Evolutionary conservation across 2,888 invertebrate genomes (phyloP).

Genomic region (Criorhina ranunculi): DNA sequence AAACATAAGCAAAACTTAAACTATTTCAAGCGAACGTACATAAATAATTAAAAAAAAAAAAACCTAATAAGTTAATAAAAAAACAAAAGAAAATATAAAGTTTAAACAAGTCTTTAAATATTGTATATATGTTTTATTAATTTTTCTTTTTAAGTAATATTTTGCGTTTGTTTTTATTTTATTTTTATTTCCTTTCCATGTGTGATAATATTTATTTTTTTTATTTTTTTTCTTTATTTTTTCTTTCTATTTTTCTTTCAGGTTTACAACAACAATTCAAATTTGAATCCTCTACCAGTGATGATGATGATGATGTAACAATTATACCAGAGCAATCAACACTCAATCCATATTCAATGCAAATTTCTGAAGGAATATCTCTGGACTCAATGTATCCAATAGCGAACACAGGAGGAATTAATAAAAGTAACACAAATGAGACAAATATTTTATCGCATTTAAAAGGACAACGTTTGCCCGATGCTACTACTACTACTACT

Average conservation of each 20-base stretch:
- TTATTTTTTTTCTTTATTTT: conserved; percentile 56
- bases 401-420: conserved; percentile 27
- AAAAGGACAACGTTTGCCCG: conserved; percentile 14
- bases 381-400: background rate
- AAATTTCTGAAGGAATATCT: conserved; percentile 18
- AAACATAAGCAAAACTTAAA: background rate
- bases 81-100: conserved; percentile 39
- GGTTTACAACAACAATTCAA: conserved; percentile 5
- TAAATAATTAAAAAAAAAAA: conserved; percentile 6
- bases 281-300: conserved; percentile 26
- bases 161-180: conserved; percentile 45
- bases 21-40: conserved; percentile 18
- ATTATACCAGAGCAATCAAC: conserved; percentile 9
- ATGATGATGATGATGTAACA: conserved; percentile 47
- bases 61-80: conserved; percentile 21
- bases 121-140: conserved; percentile 28
- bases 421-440: conserved; percentile 38
- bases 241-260: conserved; percentile 66
- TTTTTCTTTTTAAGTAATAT: conserved; percentile 33
- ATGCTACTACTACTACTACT: background rate
- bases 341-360: background rate
- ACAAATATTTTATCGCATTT: conserved; percentile 1
- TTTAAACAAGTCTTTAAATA: conserved; percentile 40
- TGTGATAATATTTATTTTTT: conserved; percentile 24
- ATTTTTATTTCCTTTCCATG: conserved; percentile 10